phyloP scores from a whole-genome alignment of 2,797 vertebrate species.

The Micropoecilia bifurca region DNA sequence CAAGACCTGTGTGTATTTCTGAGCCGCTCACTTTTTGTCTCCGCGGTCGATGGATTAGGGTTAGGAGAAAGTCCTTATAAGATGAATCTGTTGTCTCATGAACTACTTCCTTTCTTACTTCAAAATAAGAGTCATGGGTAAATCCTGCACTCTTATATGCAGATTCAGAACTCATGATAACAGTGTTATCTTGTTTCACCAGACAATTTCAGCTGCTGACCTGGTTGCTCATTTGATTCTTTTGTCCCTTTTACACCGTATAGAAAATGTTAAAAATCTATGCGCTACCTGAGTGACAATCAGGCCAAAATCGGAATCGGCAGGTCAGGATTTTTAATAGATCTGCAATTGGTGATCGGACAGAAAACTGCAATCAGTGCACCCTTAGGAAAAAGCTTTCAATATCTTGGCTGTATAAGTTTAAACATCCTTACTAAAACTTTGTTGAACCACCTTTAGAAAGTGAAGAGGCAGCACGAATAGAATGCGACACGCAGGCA shows the following conservation, averaged over 20 bases:
- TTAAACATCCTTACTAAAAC: not conserved
- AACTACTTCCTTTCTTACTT: not conserved
- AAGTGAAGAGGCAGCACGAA: not conserved
- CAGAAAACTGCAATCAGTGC: no score
- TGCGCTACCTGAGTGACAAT: no score
- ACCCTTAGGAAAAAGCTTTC: not conserved
- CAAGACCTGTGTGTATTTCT: not conserved
- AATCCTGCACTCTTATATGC: not conserved
- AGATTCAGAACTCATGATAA: not conserved
- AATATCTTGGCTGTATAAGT: not conserved
- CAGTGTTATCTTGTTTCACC: not conserved
- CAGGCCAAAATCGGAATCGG: no score
- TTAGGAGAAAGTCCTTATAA: no score
- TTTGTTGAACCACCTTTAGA: not conserved
- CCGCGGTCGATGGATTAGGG: not conserved
- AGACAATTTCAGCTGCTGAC: not conserved
- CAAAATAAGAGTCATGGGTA: not conserved
- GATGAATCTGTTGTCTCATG: not conserved
- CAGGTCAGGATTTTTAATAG: no score
- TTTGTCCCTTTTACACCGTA: not conserved
- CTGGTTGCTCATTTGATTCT: not conserved
- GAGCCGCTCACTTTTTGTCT: not conserved
- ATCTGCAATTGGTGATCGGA: no score
- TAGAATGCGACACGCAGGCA: not conserved
- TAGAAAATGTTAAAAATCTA: not conserved